A percentile compares a stretch with the other conserved stretches of the same genome.
These are phyloP conservation scores for Sminthurinus signatus DNA, from an alignment of 1,140 invertebrate species.

Conservation along the genomic window DNA sequence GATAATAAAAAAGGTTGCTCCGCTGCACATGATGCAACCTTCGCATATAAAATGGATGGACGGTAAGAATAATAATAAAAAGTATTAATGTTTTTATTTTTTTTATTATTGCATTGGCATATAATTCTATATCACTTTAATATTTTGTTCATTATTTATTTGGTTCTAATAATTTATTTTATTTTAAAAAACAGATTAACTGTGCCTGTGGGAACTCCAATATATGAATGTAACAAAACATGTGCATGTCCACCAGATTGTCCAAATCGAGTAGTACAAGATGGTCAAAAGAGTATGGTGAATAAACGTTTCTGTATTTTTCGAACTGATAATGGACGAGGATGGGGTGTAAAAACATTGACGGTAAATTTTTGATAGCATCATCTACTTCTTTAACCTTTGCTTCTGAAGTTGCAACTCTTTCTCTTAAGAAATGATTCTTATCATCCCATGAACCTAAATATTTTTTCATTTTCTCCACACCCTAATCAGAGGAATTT, in stretches of 20 bases:
- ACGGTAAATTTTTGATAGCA: slow-evolving; percentile 49
- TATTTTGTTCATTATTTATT: no score
- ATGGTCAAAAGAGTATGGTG: slow-evolving; percentile 52
- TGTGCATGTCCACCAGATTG: slow-evolving; percentile 72
- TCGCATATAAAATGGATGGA: slow-evolving; percentile 15
- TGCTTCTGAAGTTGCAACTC: no score
- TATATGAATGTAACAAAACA: slow-evolving; percentile 86
- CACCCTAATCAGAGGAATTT: no score
- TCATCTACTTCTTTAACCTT: no score
- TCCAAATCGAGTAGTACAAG: slow-evolving; percentile 79
- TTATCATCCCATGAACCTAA: no score
- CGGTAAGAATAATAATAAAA: no score
- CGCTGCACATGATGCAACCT: neutral
- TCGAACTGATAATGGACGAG: slow-evolving; percentile 74
- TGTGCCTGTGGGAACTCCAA: slow-evolving; percentile 67
- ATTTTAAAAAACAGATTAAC: slow-evolving; percentile 56
- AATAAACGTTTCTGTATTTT: slow-evolving; percentile 81
- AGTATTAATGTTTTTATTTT: no score
- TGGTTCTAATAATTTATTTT: no score
- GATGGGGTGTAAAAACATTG: slow-evolving; percentile 85
- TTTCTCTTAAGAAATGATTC: no score
- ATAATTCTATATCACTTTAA: no score
- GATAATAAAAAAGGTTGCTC: slow-evolving; percentile 20
- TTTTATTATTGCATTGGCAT: no score
- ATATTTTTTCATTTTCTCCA: no score